Evolutionary conservation across 2,888 invertebrate species (phyloP), one percentile per base, ranked within the genome.

Genomic region (Amiota communis): DNA sequence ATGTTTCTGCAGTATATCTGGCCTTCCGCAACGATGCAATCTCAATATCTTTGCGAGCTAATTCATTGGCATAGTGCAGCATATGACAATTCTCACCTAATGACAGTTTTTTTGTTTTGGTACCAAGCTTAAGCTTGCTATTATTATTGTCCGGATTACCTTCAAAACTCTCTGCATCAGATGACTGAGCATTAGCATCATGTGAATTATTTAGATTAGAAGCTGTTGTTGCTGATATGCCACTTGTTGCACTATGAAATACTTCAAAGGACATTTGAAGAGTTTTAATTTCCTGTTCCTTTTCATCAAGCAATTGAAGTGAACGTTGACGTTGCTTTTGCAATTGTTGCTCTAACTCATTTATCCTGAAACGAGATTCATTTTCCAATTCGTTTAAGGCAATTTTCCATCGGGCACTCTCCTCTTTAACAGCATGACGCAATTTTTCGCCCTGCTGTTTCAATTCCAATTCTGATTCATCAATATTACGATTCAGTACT

Each of bases 301-400:
- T 95, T 82, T 97, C 97, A 15, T 94, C 93, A 51, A 97, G 89
- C 36, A 97, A 89, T 2, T 93, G 92, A 10, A 96, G 90, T 51
- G 96, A 96, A 53, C 97, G 91, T 71, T 95, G 94, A 0, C 97
- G 91, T 86, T 97, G 97, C n/a, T 94, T 93, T 64, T 92, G 91
- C 6, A 95, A 90, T 81, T 95, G 94, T 79, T 94, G 93, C 85
- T 96, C 95, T 71, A 95, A 86, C 57, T 92, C 91, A 12, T 91
- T 90, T 1, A 92, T 86, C 79, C 91, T 92, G 17, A 89, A 90
- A 46, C 91, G 90, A 76, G 89, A 91, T 74, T 92, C 92, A 56
- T 90, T 91, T 77, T 93, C 92, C 74, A 84, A 71, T 77, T 88
- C 78, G 64, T 80, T 80, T 17, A 89, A 78, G 0, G 81, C 75